Percentiles rank a stretch among this genome's conserved stretches.
phyloP scores from a whole-genome alignment of 2,113 vertebrate species.

The Prochilodus magdalenae region DNA sequence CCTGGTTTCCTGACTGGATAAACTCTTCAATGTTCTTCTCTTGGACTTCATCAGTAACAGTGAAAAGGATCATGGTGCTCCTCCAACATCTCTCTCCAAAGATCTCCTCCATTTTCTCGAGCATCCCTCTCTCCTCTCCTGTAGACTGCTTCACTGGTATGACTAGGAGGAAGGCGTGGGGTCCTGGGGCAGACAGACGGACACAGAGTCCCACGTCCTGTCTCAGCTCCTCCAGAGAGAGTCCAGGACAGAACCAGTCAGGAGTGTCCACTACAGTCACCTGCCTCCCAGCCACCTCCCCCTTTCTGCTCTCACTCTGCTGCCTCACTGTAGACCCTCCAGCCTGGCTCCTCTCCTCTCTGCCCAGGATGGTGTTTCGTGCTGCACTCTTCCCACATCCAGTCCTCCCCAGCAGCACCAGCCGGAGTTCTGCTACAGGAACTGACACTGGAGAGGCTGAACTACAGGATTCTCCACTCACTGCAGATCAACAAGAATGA shows the following conservation, averaged over 20 bases:
- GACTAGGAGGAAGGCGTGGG: not conserved
- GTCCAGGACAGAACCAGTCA: not conserved
- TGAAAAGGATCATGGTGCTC: no score
- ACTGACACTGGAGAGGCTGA: no score
- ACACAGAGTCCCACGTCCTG: not conserved
- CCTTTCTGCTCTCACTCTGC: conserved; percentile 5
- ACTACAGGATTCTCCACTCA: not conserved
- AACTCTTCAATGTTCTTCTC: no score
- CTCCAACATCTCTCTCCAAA: no score
- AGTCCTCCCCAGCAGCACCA: not conserved
- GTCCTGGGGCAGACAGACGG: not conserved
- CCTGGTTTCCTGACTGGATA: no score
- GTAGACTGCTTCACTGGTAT: not conserved
- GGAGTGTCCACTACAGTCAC: not conserved
- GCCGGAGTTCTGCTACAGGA: not conserved
- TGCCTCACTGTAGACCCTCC: not conserved
- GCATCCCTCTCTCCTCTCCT: not conserved
- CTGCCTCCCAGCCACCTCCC: conserved; percentile 15
- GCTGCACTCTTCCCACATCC: not conserved
- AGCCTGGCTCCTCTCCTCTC: not conserved
- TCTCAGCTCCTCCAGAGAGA: not conserved
- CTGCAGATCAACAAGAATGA: no score
- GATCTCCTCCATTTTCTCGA: not conserved
- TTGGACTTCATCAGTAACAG: no score
- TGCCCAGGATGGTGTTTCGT: not conserved